Percentiles rank a stretch among this genome's conserved stretches.
Evolutionary conservation across 1,140 invertebrate genomes (phyloP).

Genomic region (Procambarus clarkii): DNA sequence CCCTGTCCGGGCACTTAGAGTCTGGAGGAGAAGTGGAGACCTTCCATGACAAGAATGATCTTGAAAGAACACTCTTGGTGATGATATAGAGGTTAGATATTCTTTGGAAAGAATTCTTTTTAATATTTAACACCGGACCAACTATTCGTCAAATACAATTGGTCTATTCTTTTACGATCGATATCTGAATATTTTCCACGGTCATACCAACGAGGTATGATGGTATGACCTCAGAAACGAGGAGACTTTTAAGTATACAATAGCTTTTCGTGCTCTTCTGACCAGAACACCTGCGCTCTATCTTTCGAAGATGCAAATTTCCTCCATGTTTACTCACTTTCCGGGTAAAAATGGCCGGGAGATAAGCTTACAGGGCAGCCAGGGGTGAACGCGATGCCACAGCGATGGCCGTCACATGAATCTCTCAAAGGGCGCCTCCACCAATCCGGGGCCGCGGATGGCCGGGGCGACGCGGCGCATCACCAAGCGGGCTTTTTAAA

Average conservation of each 20-base stretch:
- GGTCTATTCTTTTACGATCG: too few relatives aligned
- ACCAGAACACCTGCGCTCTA: conserved; percentile 14
- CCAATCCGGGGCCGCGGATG: conserved; percentile 42
- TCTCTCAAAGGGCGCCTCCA: conserved; percentile 37
- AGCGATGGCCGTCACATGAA: conserved; percentile 55
- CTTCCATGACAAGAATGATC: background rate
- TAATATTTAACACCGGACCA: too few relatives aligned
- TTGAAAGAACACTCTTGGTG: too few relatives aligned
- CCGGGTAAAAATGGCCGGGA: conserved; percentile 39
- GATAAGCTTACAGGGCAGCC: conserved; percentile 37
- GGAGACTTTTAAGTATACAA: too few relatives aligned
- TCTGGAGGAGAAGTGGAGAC: background rate
- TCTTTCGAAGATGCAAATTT: conserved; percentile 37
- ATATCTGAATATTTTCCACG: too few relatives aligned
- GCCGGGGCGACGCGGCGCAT: background rate
- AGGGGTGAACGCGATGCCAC: conserved; percentile 3
- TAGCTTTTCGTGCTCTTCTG: background rate
- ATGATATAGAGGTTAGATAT: too few relatives aligned
- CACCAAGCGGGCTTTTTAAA: background rate
- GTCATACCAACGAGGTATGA: too few relatives aligned
- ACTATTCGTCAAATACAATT: too few relatives aligned
- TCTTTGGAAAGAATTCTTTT: too few relatives aligned
- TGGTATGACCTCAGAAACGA: too few relatives aligned
- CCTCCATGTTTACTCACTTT: conserved; percentile 50
- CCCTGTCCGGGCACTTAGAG: background rate